Base-by-base conservation (phyloP, 1,140 invertebrate genomes). In the Hypothenemus hampei region DNA sequence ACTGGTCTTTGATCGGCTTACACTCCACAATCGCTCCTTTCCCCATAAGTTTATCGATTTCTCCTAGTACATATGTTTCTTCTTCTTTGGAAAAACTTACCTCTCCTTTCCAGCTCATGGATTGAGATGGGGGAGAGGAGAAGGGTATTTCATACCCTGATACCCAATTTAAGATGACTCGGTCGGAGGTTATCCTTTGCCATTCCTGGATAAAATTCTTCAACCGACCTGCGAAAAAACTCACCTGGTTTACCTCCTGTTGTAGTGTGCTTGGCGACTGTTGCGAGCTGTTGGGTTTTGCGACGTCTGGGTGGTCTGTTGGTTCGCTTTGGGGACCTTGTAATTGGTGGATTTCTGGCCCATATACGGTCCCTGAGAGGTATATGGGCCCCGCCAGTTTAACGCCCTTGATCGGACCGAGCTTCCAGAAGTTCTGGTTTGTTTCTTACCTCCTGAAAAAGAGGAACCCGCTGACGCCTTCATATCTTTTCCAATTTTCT, bases 131-230 rank as follows among this genome's bases (percentile, higher is more conserved):
- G 21, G 5, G 40, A 2, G 8, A 13, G 15, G 18, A n/a, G 31
- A 52, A 52, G 11, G 49, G 49, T 10, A 52, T 6, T 15, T 23
- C 16, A 29, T 52, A 52, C 18, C 49, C 49, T 18, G 8, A 11
- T 31, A 52, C 7, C 49, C 49, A 52, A 15, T n/a, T 4, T 13
- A 29, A 18, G n/a, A 52, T 20, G 15, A 29, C n/a, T 13, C 11
- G 3, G 22, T 52, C 41, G 11, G 7, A n/a, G 15, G 35, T 24
- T n/a, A 23, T 20, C 4, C n/a, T 37, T 22, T 13, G 8, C 48
- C 33, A 50, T 41, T 50, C 18, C n/a, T 29, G n/a, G n/a, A 37
- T 15, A n/a, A 13, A 50, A 0, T 22, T 13, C 10, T 20, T 40
- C 16, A 50, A 19, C 1, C 36, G 33, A 15, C 48, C 48, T 26